These are phyloP conservation scores for Phocoena phocoena DNA, from an alignment of 2,113 vertebrate genomes.

Conservation along the genomic window DNA sequence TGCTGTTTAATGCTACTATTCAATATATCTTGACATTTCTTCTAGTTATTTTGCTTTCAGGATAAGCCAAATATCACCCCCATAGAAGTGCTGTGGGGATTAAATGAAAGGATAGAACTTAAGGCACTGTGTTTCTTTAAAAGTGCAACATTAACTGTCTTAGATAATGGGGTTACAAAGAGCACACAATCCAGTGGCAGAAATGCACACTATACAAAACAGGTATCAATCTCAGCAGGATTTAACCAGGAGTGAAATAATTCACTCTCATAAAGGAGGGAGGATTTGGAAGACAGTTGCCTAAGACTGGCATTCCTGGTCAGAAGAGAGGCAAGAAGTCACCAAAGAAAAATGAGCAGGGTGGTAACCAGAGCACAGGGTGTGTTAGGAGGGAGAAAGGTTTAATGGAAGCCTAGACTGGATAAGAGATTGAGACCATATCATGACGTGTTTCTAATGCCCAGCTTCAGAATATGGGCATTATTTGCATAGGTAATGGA, in stretches of 20 bases:
- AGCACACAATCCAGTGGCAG: background rate
- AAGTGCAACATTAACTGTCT: background rate
- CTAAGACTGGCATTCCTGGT: background rate
- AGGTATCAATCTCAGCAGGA: background rate
- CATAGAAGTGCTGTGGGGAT: background rate
- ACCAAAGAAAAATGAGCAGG: background rate
- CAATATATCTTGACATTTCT: background rate
- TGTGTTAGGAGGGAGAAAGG: background rate
- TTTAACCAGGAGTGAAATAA: background rate
- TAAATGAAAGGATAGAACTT: background rate
- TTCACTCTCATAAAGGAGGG: background rate
- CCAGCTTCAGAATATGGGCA: background rate
- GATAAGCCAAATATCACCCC: background rate
- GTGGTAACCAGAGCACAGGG: background rate
- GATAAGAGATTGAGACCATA: background rate
- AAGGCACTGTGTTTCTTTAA: background rate
- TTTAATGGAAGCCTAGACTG: background rate
- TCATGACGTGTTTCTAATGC: background rate
- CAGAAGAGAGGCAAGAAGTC: background rate
- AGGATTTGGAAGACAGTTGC: background rate
- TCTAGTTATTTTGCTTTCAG: conserved; percentile 1
- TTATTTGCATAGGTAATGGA: background rate
- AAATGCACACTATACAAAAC: background rate
- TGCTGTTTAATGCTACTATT: background rate
- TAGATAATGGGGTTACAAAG: background rate